Evolutionary conservation across 2,888 invertebrate genomes (phyloP).

Genomic region (Athetis lepigone): DNA sequence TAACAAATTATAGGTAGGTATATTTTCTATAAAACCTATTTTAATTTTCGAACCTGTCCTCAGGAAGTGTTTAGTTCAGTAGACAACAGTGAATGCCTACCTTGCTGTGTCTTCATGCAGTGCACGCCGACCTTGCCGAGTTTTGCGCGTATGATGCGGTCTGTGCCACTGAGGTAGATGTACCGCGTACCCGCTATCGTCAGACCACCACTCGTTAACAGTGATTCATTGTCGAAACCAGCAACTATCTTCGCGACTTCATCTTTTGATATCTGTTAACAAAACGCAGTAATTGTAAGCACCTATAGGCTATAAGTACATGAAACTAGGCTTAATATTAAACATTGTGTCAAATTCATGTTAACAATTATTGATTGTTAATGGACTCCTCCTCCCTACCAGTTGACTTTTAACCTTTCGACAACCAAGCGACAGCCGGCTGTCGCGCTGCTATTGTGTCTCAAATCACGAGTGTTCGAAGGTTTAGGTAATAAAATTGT

Average conservation of each 20-base stretch:
- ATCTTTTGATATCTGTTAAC: slow-evolving; percentile 96
- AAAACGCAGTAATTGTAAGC: slow-evolving; percentile 39
- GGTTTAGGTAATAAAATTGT: no score
- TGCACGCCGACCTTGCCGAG: slow-evolving; percentile 98
- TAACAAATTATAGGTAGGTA: no score
- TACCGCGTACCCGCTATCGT: slow-evolving; percentile 98
- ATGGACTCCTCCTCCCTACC: no score
- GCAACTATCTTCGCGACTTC: slow-evolving; percentile 97
- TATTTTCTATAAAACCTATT: neutral
- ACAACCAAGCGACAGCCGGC: no score
- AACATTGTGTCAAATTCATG: no score
- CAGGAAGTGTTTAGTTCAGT: neutral
- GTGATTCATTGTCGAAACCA: slow-evolving; percentile 97
- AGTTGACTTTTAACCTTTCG: no score
- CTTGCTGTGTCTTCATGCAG: slow-evolving; percentile 99
- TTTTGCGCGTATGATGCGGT: slow-evolving; percentile 98
- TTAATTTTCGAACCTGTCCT: neutral
- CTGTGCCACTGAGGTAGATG: slow-evolving; percentile 98
- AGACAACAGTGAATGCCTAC: slow-evolving; percentile 83
- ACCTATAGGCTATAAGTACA: no score
- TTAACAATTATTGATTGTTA: no score
- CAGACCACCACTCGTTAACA: slow-evolving; percentile 96
- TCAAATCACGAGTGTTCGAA: no score
- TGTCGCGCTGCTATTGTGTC: no score
- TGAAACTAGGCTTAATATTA: no score